Base-by-base conservation (phyloP, 2,888 invertebrate species). In the Crioceris asparagi region DNA sequence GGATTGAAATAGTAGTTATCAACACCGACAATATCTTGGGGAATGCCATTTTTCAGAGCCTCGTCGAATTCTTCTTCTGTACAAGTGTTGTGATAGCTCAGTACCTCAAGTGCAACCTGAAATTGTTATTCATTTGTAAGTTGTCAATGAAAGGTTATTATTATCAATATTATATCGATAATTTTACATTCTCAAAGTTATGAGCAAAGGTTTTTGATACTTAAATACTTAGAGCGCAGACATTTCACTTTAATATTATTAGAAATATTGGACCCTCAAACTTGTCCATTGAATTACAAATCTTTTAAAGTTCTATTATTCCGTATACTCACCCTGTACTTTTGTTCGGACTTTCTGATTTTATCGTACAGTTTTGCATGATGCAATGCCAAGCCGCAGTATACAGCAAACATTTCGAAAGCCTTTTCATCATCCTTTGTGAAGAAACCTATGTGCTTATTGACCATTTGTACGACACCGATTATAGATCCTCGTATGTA, bases 381-480 rank as follows among this genome's bases (percentile, higher is more conserved):
- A 55, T 88, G 85, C 7, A 90, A 68, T 0, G 88, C 88, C 5
- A 88, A 65, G 0, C 87, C 88, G 56, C 87, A 87, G 56, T 88
- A 88, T 5, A 85, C 76, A 1, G 87, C 83, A 57, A 88, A 87
- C 45, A 79, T 80, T 59, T 83, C 81, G 61, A 88, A 88, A 0
- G 84, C 77, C 37, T 79, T 77, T 58, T 86, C 86, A 52, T 90
- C 88, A 30, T 79, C 77, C 52, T 63, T 67, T 3, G 68, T 68
- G 63, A 75, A 83, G 35, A 40, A 49, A 4, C 59, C 72, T n/a
- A 65, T 63, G 12, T 70, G 66, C 54, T 79, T 79, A 50, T 79
- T 79, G 0, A 88, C 84, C 87, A 88, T 88, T 65, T 90, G 87
- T 1, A 88, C 85, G 1, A 88, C 87, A 7, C 85, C 87, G 41